Conservation (phyloP, 2,113 vertebrate species). For the Brachyhypopomus gauderio region DNA sequence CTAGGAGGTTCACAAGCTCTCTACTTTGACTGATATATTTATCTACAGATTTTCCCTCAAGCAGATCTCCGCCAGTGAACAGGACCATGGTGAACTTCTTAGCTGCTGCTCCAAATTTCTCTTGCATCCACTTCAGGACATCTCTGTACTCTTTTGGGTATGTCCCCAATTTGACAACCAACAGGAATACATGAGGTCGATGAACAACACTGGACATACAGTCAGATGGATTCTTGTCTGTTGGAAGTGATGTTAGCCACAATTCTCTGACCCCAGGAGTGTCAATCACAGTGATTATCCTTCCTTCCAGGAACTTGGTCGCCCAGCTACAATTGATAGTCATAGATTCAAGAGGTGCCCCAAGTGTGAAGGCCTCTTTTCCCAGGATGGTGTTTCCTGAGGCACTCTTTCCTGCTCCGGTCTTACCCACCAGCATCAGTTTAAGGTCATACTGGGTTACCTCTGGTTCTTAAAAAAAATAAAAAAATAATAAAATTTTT, state of each 20-base stretch:
- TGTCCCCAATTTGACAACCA: neutral
- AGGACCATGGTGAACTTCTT: conserved; percentile 42
- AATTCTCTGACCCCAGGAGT: conserved; percentile 42
- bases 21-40: neutral
- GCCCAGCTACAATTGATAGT: conserved; percentile 65
- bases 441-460: neutral
- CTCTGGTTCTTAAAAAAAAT: conserved; percentile 12
- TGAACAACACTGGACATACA: too few species aligned
- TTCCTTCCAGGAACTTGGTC: conserved; percentile 62
- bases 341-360: conserved; percentile 64
- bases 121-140: neutral
- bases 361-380: conserved; percentile 62
- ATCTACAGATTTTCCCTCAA: neutral
- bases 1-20: neutral
- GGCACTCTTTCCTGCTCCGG: too few species aligned
- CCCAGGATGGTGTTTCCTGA: too few species aligned
- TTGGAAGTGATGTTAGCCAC: neutral
- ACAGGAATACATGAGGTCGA: conserved; percentile 19
- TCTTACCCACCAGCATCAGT: conserved; percentile 68
- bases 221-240: neutral
- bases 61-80: conserved; percentile 51
- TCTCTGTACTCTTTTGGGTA: conserved; percentile 21
- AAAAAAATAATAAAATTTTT: neutral
- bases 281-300: conserved; percentile 43
- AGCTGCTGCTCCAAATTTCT: conserved; percentile 37